Percentiles rank a stretch among this genome's conserved stretches.
phyloP scores from a whole-genome alignment of 2,113 vertebrate species.

The Ctenomys sociabilis region DNA sequence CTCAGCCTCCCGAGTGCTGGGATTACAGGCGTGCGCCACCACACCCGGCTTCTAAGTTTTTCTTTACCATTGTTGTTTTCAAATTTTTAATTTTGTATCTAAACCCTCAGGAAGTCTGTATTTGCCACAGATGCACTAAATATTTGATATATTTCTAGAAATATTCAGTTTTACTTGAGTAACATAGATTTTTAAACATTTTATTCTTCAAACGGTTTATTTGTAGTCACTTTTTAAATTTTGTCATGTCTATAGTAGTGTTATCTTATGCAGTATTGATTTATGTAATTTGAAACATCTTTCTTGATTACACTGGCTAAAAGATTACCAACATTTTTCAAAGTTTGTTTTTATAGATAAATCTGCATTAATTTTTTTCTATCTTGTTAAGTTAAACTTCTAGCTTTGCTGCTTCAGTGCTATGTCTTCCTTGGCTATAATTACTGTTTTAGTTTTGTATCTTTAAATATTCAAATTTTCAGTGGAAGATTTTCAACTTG shows the following conservation, averaged over 20 bases:
- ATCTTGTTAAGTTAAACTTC: background rate
- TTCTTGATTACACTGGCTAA: background rate
- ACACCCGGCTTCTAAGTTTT: too few relatives aligned
- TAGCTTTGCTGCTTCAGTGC: background rate
- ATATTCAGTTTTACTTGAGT: background rate
- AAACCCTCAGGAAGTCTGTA: background rate
- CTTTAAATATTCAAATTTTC: background rate
- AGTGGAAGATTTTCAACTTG: background rate
- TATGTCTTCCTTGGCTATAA: background rate
- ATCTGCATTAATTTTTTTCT: background rate
- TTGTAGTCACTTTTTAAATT: background rate
- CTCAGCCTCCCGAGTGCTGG: too few relatives aligned
- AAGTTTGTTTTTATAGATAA: background rate
- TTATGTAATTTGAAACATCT: background rate
- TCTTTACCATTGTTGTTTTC: background rate
- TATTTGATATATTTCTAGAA: background rate
- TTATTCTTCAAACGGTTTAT: background rate
- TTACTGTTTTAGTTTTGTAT: background rate
- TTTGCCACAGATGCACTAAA: background rate
- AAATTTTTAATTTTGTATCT: background rate
- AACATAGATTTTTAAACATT: background rate
- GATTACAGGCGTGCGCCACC: too few relatives aligned
- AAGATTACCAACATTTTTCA: background rate
- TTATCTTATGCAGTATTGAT: background rate
- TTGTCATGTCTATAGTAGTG: background rate